These are phyloP conservation scores for Caenorhabditis doughertyi DNA, from an alignment of 2,888 invertebrate genomes.

Conservation along the genomic window DNA sequence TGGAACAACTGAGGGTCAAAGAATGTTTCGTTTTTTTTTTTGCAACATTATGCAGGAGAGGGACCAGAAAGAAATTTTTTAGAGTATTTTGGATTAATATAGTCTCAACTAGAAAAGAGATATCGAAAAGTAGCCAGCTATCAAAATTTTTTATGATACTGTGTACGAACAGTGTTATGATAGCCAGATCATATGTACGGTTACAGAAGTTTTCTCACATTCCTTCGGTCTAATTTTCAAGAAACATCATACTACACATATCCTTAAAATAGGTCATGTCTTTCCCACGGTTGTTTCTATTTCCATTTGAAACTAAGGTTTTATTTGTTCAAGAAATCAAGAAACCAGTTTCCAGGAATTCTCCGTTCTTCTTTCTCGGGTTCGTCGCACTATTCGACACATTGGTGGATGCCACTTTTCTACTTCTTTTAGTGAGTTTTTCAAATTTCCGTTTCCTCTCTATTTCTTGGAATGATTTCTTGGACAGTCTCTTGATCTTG, in stretches of 20 bases:
- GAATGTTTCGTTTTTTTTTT: constrained; percentile 14
- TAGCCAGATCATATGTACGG: too few relatives aligned
- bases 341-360: constrained; percentile 80
- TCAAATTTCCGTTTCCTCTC: too few relatives aligned
- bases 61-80: neutral
- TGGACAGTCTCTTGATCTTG: too few relatives aligned
- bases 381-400: constrained; percentile 82
- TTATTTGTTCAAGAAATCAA: too few relatives aligned
- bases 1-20: constrained; percentile 11
- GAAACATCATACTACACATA: neutral
- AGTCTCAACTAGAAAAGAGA: too few relatives aligned
- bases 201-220: neutral
- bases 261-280: neutral
- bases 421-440: constrained; percentile 76
- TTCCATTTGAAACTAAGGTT: neutral
- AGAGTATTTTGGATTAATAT: constrained; percentile 13
- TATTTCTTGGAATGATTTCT: too few relatives aligned
- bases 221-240: too few relatives aligned
- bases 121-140: too few relatives aligned
- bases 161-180: too few relatives aligned
- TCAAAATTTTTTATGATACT: too few relatives aligned
- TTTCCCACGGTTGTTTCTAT: constrained; percentile 27
- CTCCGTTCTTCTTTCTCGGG: constrained; percentile 82
- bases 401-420: constrained; percentile 78
- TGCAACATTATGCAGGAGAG: constrained; percentile 1